These are phyloP conservation scores for Aurelia coerulea DNA, from an alignment of 30 jellyfish, hydroid and myxozoan species.

Conservation along the genomic window DNA sequence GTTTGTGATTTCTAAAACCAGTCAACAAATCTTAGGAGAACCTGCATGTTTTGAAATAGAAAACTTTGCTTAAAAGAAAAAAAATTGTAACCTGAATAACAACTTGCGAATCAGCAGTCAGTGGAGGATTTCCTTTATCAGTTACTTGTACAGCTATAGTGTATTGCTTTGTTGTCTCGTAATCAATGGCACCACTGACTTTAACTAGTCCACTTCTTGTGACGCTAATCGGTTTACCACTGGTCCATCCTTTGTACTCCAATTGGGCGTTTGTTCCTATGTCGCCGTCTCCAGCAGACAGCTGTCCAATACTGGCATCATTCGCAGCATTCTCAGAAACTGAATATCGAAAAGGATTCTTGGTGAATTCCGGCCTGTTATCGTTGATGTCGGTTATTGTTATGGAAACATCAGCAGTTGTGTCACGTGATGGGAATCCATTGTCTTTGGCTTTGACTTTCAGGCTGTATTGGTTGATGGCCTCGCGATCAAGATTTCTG, in stretches of 20 bases:
- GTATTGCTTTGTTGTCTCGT: slow-evolving; percentile 31
- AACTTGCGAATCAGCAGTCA: slow-evolving; percentile 13
- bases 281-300: slow-evolving; percentile 55
- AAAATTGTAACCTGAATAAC: neutral
- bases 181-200: slow-evolving; percentile 25
- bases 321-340: slow-evolving; percentile 12
- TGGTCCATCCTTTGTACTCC: slow-evolving; percentile 13
- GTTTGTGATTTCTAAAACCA: too few species aligned
- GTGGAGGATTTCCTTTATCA: slow-evolving; percentile 63
- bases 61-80: too few species aligned
- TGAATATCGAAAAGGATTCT: slow-evolving; percentile 37
- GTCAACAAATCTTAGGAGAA: neutral
- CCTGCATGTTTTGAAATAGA: neutral
- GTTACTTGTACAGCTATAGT: slow-evolving; percentile 39
- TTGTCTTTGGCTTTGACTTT: slow-evolving; percentile 70
- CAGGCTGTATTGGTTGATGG: slow-evolving; percentile 32
- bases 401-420: slow-evolving; percentile 55
- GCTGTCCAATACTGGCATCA: slow-evolving; percentile 20
- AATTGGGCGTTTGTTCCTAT: slow-evolving; percentile 45
- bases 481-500: slow-evolving; percentile 64
- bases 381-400: slow-evolving; percentile 80
- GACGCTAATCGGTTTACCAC: slow-evolving; percentile 21
- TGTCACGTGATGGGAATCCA: slow-evolving; percentile 62
- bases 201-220: slow-evolving; percentile 28
- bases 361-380: slow-evolving; percentile 64